phyloP scores from a whole-genome alignment of 2,113 vertebrate genomes.

The Dasypus novemcinctus region DNA sequence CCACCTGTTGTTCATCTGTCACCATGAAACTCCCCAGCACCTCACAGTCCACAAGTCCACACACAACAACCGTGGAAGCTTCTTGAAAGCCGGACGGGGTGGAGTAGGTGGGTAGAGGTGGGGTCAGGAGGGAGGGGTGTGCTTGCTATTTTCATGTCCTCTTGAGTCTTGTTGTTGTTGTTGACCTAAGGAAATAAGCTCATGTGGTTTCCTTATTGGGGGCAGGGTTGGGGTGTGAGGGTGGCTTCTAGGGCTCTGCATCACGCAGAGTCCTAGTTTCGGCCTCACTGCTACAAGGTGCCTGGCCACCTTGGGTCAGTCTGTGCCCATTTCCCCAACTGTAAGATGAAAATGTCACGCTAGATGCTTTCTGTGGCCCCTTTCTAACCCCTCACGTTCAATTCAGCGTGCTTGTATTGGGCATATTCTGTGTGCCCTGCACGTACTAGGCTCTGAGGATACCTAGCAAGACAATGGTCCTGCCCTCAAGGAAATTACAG shows the following conservation, averaged over 20 bases:
- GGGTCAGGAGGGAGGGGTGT: conserved; percentile 49
- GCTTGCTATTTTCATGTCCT: conserved; percentile 71
- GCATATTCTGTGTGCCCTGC: not conserved
- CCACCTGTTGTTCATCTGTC: not conserved
- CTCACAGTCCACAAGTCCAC: not conserved
- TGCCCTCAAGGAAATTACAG: not conserved
- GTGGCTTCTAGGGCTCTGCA: not conserved
- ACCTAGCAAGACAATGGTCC: not conserved
- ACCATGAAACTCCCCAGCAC: not conserved
- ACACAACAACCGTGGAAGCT: not conserved
- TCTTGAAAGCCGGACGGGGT: fast-evolving
- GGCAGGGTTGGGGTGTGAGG: not conserved
- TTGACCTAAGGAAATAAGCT: conserved; percentile 73
- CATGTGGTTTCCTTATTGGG: conserved; percentile 62
- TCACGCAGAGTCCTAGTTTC: not conserved
- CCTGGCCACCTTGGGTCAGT: not conserved
- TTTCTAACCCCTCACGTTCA: not conserved
- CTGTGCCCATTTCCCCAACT: not conserved
- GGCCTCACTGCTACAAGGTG: not conserved
- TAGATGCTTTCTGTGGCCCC: not conserved
- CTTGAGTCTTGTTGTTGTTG: conserved; percentile 28
- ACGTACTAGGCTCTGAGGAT: not conserved
- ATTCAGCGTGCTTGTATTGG: not conserved
- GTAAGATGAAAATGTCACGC: too few relatives aligned
- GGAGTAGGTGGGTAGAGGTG: not conserved